These are phyloP conservation scores for Nesogale talazaci DNA, from an alignment of 2,113 vertebrate genomes.

Conservation along the genomic window DNA sequence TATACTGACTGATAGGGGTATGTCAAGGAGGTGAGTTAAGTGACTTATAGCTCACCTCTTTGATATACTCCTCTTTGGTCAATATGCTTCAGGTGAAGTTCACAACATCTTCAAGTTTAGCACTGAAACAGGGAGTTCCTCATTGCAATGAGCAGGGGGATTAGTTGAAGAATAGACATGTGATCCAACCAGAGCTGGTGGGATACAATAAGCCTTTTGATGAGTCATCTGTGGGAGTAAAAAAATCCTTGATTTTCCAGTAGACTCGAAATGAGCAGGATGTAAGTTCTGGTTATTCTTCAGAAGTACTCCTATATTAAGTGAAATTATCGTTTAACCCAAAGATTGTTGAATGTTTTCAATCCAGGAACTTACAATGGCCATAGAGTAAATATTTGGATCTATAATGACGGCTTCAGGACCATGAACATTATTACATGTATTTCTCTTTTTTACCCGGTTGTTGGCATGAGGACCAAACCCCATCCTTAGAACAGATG, in stretches of 20 bases:
- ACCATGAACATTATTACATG: not conserved
- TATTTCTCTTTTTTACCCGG: not conserved
- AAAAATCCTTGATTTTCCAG: too few relatives aligned
- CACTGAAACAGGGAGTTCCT: not conserved
- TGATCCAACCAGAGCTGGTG: not conserved
- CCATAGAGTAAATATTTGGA: not conserved
- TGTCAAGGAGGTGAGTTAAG: too few relatives aligned
- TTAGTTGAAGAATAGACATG: not conserved
- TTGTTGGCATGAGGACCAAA: not conserved
- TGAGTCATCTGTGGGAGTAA: not conserved
- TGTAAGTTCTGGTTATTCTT: not conserved
- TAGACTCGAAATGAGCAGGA: not conserved
- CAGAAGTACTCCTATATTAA: not conserved
- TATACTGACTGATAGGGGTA: too few relatives aligned
- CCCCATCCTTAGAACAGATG: not conserved
- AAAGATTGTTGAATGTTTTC: not conserved
- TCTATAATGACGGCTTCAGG: not conserved
- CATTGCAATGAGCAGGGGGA: not conserved
- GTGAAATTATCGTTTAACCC: not conserved
- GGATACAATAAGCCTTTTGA: not conserved
- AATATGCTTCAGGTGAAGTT: not conserved
- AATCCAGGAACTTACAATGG: not conserved
- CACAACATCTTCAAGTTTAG: not conserved
- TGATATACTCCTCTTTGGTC: not conserved
- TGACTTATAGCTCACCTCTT: not conserved